phyloP scores from a whole-genome alignment of 2,797 vertebrate species.

The Coracias cyanogaster region DNA sequence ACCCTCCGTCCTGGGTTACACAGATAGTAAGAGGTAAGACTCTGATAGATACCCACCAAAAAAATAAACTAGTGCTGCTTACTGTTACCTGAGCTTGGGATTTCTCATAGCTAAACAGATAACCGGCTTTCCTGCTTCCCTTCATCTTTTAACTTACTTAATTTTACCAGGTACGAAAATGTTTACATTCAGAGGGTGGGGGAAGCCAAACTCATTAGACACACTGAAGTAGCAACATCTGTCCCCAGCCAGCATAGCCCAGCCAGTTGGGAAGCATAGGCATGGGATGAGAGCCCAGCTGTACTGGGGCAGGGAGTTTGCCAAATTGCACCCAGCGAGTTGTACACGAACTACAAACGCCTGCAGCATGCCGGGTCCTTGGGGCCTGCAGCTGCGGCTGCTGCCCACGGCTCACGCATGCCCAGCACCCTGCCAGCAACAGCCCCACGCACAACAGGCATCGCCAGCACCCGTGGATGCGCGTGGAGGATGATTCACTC shows the following conservation, averaged over 20 bases:
- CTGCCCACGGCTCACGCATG: background rate
- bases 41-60: background rate
- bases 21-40: background rate
- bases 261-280: background rate
- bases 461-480: background rate
- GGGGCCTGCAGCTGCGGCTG: background rate
- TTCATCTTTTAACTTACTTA: background rate
- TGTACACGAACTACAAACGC: background rate
- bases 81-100: background rate
- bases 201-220: background rate
- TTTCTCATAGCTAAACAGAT: background rate
- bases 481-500: slow-evolving; percentile 32
- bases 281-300: background rate
- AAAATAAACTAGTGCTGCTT: background rate
- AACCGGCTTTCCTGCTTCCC: background rate
- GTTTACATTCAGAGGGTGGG: background rate
- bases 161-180: slow-evolving; percentile 5
- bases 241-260: background rate
- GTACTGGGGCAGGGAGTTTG: background rate
- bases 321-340: background rate
- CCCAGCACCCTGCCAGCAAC: background rate
- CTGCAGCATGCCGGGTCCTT: background rate
- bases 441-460: background rate
- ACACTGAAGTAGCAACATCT: background rate
- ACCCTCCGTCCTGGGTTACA: background rate